Conservation (phyloP, 2,888 invertebrate species). For the Pachycephus smyrnensis region DNA sequence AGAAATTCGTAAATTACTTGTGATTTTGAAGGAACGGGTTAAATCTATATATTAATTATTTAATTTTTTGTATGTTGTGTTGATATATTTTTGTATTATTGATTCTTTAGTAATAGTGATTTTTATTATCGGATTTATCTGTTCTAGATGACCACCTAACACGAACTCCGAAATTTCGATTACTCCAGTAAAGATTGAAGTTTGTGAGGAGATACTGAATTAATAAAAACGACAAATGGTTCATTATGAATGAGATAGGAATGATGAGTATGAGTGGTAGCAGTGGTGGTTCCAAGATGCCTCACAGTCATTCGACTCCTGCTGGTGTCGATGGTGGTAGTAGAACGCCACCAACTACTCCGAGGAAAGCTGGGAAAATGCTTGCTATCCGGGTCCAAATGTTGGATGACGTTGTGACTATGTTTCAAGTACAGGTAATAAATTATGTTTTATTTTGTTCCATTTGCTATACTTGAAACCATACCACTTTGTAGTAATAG, state of each 20-base stretch:
- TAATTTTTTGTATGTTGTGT: no score
- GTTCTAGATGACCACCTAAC: slow-evolving; percentile 53
- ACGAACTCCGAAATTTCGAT: slow-evolving; percentile 21
- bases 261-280: slow-evolving; percentile 61
- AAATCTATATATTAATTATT: no score
- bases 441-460: background rate
- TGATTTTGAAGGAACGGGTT: no score
- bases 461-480: no score
- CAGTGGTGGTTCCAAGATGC: slow-evolving; percentile 75
- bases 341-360: slow-evolving; percentile 83
- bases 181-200: slow-evolving; percentile 16
- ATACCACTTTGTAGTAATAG: no score
- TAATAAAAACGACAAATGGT: slow-evolving; percentile 35
- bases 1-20: no score
- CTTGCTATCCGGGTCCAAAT: slow-evolving; percentile 88
- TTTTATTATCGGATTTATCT: slow-evolving; percentile 15
- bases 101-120: background rate
- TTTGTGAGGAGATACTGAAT: slow-evolving; percentile 20
- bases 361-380: slow-evolving; percentile 89
- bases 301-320: slow-evolving; percentile 86
- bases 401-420: slow-evolving; percentile 89
- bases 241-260: slow-evolving; percentile 61
- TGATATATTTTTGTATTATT: no score
- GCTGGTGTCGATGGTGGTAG: slow-evolving; percentile 84
- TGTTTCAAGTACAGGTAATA: slow-evolving; percentile 92